Evolutionary conservation across 2,888 invertebrate genomes (phyloP), one percentile per base, ranked within the genome.

Genomic region (Eilema caniola): DNA sequence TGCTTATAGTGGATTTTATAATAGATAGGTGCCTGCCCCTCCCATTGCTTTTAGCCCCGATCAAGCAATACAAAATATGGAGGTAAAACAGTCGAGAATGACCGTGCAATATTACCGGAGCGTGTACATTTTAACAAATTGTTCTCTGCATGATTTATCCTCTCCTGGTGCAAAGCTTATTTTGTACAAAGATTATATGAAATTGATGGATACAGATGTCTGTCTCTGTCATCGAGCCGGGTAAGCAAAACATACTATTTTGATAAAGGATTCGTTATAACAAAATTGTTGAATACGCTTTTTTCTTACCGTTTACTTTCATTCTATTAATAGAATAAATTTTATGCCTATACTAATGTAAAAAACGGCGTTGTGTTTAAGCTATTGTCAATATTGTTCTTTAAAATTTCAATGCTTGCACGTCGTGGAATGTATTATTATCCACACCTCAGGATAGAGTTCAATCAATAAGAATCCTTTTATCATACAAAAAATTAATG

Each of bases 131-230:
- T 79, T 78, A 82, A 80, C 80, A 81, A 81, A 81, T 81, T 81
- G 76, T 82, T 69, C 76, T 66, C 65, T 73, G 74, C 74, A 82
- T 82, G 83, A 80, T 81, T 82, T 80, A 81, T 82, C 78, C 62
- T 70, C 64, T 62, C 68, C 69, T 67, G 75, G 56, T 67, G 63
- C 33, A 59, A 74, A 74, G 72, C 77, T 74, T 81, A 74, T 76
- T 79, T 82, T 74, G 71, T 75, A 75, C 69, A 74, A 71, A 78
- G 72, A 62, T 81, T 80, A 82, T 77, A 80, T 72, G 67, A 81
- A 81, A 81, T 81, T 82, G 68, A 81, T 81, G 79, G 69, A 82
- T 81, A 82, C 12, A 59, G 66, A 64, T 70, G 66, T 47, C 69
- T 74, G 57, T 68, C 73, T 76, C 69, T 67, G 62, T 70, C 65